Percentiles rank a stretch among this genome's conserved stretches.
These are phyloP conservation scores for Yponomeuta evonymella DNA, from an alignment of 2,888 invertebrate genomes.

Conservation along the genomic window DNA sequence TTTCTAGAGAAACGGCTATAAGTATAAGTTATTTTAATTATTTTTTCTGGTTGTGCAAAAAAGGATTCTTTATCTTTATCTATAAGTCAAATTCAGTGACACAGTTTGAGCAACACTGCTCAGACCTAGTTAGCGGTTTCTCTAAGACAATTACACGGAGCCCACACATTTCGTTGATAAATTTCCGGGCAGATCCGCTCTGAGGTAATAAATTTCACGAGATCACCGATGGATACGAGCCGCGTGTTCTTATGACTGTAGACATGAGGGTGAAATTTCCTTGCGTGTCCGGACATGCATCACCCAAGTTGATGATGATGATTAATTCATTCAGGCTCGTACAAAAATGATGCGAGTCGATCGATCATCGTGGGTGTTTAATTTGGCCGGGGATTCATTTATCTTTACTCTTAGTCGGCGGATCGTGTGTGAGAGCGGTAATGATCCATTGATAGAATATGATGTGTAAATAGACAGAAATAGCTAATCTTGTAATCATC, in stretches of 20 bases:
- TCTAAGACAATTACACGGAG: conserved; percentile 27
- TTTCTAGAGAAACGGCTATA: too few relatives aligned
- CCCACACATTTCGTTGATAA: conserved; percentile 73
- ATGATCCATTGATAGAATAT: conserved; percentile 12
- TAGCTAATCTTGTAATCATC: too few relatives aligned
- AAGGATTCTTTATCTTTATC: too few relatives aligned
- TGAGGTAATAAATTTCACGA: conserved; percentile 74
- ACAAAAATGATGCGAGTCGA: conserved; percentile 69
- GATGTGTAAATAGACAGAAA: not conserved
- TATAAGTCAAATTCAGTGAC: not conserved
- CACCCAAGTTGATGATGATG: conserved; percentile 2
- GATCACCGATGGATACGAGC: conserved; percentile 38
- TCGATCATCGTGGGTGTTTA: conserved; percentile 74
- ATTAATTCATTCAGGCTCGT: not conserved
- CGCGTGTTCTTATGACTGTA: too few relatives aligned
- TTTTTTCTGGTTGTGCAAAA: too few relatives aligned
- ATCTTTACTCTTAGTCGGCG: conserved; percentile 57
- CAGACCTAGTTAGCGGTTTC: conserved; percentile 3
- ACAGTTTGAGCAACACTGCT: not conserved
- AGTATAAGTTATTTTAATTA: too few relatives aligned
- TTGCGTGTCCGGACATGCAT: not conserved
- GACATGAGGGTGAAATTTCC: too few relatives aligned
- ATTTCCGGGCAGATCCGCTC: conserved; percentile 69
- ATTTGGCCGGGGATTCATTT: conserved; percentile 62
- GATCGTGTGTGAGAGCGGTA: conserved; percentile 26